Base-by-base conservation (phyloP, 2,888 invertebrate genomes). In the Nephrotoma guestfalica region DNA sequence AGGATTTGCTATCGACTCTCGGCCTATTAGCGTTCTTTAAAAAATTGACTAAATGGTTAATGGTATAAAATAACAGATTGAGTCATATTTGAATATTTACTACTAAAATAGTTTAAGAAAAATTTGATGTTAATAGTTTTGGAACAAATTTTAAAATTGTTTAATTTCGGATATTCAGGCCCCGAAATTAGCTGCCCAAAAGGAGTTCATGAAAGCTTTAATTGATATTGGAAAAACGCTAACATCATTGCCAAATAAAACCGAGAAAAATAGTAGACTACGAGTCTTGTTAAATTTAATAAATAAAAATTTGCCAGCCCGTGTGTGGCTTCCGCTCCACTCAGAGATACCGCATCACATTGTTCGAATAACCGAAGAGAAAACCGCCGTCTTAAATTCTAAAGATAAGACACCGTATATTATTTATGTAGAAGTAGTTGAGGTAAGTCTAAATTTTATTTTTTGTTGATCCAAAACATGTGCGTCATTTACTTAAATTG, bases 321-420 rank as follows among this genome's bases (percentile, higher is more conserved):
- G 98, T 87, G 99, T 99, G 87, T 99, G 99, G 99, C 93, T 99
- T 89, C 99, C 99, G 13, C 93, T 99, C 85, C 96, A 97, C 91
- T 95, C 95, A 88, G 89, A 90, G 86, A 93, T 93, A 89, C 95
- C 97, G 86, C 99, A 99, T 92, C 96, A 98, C 90, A 96, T 99
- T 89, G 96, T 99, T 86, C 94, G 99, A 91, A 98, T 99, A 92
- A 99, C 99, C 83, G 98, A 98, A 87, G 97, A 98, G 90, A 97
- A 98, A 88, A 98, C 98, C 88, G 99, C 99, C 86, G 99, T 99
- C 86, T 95, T 99, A 88, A 99, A 99, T 92, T 99, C 99, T 89
- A 99, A 99, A 89, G 92, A 91, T 88, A 92, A 92, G 88, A 98
- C 99, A 86, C 99, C 99, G 0, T 99, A 98, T 92, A 97, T 99